Conservation (phyloP, 2,113 vertebrate genomes). For the Promerops cafer region DNA sequence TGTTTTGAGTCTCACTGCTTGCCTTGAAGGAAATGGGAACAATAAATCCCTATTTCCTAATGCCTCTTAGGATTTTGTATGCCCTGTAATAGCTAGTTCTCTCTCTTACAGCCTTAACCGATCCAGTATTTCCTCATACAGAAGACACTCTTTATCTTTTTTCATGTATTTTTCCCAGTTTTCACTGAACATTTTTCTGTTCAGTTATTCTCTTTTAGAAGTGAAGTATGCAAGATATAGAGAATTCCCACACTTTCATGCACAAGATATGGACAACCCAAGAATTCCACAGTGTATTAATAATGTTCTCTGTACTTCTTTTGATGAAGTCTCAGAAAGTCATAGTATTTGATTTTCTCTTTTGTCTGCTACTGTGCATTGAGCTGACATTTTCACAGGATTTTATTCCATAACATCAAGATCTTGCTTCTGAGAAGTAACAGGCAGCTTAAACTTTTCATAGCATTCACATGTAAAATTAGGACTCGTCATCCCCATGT, state of each 20-base stretch:
- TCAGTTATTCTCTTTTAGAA: not conserved
- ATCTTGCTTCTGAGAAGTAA: not conserved
- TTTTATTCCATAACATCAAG: not conserved
- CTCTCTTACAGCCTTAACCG: not conserved
- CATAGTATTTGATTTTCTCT: not conserved
- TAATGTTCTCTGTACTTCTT: not conserved
- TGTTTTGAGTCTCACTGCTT: not conserved
- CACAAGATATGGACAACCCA: not conserved
- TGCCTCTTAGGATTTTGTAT: not conserved
- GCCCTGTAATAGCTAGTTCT: not conserved
- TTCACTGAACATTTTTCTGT: not conserved
- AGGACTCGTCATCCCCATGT: not conserved
- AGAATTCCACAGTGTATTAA: not conserved
- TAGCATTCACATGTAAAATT: not conserved
- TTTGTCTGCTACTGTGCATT: not conserved
- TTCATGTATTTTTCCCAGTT: not conserved
- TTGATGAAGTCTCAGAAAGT: not conserved
- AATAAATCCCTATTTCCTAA: not conserved
- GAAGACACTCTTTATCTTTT: not conserved
- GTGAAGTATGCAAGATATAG: not conserved
- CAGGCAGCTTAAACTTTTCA: not conserved
- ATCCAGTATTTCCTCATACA: not conserved
- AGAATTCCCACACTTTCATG: not conserved
- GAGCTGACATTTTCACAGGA: not conserved
- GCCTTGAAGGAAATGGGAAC: not conserved